Evolutionary conservation across 2,113 vertebrate species (phyloP).

Genomic region (Notarius lentiginosus): DNA sequence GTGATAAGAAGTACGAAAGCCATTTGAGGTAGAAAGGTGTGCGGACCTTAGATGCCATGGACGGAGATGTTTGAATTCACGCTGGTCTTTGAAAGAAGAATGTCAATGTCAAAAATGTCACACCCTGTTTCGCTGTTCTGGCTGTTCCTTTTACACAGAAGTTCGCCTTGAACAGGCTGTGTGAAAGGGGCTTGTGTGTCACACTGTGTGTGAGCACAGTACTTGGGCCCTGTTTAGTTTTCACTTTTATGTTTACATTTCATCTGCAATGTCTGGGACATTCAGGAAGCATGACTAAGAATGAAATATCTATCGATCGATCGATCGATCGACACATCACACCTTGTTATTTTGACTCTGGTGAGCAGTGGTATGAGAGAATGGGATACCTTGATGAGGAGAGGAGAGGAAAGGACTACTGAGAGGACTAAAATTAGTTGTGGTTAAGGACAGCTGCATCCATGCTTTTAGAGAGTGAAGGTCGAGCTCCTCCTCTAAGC

Average conservation of each 20-base stretch:
- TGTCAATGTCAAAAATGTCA: no score
- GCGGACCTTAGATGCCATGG: no score
- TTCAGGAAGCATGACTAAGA: not conserved
- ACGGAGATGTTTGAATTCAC: no score
- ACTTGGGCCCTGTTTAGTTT: not conserved
- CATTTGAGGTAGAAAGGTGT: no score
- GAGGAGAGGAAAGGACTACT: not conserved
- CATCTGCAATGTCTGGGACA: not conserved
- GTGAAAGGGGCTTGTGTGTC: no score
- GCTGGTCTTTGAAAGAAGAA: no score
- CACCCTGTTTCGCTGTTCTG: no score
- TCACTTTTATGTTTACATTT: not conserved
- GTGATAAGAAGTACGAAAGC: no score
- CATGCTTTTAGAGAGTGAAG: slow-evolving; percentile 43
- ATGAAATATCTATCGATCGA: not conserved
- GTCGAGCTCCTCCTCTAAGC: slow-evolving; percentile 40
- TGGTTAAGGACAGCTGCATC: slow-evolving; percentile 55
- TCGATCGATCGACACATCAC: no score
- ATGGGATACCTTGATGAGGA: slow-evolving; percentile 3
- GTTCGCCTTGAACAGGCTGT: no score
- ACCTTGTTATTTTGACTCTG: not conserved
- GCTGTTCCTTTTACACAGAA: no score
- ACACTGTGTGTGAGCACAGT: not conserved
- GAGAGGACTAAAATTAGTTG: slow-evolving; percentile 53
- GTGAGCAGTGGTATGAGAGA: not conserved